phyloP scores from a whole-genome alignment of 2,888 invertebrate species.

The Cyclophora punctaria region DNA sequence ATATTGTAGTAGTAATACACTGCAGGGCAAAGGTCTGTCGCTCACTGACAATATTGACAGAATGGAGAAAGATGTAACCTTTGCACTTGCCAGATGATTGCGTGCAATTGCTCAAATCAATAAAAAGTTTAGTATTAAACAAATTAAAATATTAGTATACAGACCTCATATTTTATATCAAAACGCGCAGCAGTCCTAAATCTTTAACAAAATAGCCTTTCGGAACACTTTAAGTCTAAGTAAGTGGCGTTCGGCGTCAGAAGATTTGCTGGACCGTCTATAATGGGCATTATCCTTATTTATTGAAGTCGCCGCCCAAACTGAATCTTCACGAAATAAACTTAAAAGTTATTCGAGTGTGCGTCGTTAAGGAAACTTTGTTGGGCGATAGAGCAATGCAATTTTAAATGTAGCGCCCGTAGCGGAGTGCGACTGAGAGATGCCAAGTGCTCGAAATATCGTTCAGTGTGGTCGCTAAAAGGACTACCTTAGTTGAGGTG shows the following conservation, averaged over 20 bases:
- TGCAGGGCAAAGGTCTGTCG: too few relatives aligned
- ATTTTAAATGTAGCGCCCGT: too few relatives aligned
- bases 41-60: too few relatives aligned
- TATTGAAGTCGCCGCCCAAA: slow-evolving; percentile 58
- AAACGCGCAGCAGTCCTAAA: slow-evolving; percentile 65
- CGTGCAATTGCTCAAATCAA: too few relatives aligned
- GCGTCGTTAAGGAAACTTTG: slow-evolving; percentile 13
- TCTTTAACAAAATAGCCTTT: slow-evolving; percentile 66
- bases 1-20: too few relatives aligned
- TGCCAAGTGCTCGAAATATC: too few relatives aligned
- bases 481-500: too few relatives aligned
- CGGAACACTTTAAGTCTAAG: slow-evolving; percentile 72
- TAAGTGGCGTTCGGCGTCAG: slow-evolving; percentile 72
- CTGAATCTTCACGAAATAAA: slow-evolving; percentile 48
- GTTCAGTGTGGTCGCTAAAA: too few relatives aligned
- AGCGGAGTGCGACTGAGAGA: too few relatives aligned
- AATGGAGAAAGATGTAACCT: too few relatives aligned
- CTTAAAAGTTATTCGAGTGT: slow-evolving; percentile 44
- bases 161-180: slow-evolving; percentile 37
- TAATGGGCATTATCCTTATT: slow-evolving; percentile 75
- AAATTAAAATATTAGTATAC: background rate
- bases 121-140: background rate
- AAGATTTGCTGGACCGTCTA: slow-evolving; percentile 74
- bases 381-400: too few relatives aligned
- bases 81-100: too few relatives aligned